phyloP scores from a whole-genome alignment of 2,113 vertebrate genomes.

The Chamaea fasciata region DNA sequence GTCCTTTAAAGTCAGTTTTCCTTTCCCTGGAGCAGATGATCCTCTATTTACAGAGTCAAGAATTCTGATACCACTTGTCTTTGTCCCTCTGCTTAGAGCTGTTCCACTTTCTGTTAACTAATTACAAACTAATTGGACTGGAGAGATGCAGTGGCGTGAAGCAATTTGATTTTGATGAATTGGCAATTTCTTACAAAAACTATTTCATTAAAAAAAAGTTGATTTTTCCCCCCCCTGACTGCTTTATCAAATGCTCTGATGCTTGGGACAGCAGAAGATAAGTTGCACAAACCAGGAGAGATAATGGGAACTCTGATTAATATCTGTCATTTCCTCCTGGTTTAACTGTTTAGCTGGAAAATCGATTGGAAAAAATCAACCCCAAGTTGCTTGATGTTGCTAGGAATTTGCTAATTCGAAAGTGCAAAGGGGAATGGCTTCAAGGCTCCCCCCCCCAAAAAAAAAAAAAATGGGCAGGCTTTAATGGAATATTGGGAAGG shows the following conservation, averaged over 20 bases:
- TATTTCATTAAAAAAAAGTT: background rate
- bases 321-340: background rate
- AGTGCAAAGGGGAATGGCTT: background rate
- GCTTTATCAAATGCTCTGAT: background rate
- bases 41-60: background rate
- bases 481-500: background rate
- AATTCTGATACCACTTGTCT: background rate
- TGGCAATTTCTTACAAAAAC: background rate
- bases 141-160: background rate
- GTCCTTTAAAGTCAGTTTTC: background rate
- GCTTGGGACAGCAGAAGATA: background rate
- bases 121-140: background rate
- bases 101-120: background rate
- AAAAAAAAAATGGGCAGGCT: fast-evolving
- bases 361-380: background rate
- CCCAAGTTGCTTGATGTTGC: background rate
- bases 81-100: background rate
- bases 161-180: conserved; percentile 35
- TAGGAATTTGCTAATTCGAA: background rate
- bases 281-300: background rate
- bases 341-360: background rate
- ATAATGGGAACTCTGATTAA: conserved; percentile 3
- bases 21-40: background rate
- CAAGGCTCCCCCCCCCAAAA: fast-evolving
- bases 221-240: background rate